Percentiles rank a stretch among this genome's conserved stretches.
These are phyloP conservation scores for Phoebastria nigripes DNA, from an alignment of 2,797 vertebrate species.

Conservation along the genomic window DNA sequence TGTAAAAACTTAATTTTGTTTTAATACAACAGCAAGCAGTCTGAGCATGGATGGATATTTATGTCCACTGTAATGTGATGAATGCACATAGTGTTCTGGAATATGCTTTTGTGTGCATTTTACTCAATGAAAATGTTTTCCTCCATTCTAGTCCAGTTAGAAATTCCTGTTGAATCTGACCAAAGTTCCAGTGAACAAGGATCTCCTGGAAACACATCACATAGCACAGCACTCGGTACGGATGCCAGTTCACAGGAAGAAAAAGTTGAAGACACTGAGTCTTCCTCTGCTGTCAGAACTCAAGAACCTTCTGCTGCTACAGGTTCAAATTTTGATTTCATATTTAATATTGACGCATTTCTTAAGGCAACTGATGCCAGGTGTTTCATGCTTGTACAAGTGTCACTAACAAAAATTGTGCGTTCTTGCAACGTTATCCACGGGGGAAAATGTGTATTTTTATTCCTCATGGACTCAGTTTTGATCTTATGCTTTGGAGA, in stretches of 20 bases:
- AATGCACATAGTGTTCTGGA: neutral
- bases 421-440: neutral
- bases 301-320: conserved; percentile 68
- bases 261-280: conserved; percentile 57
- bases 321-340: conserved; percentile 67
- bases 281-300: conserved; percentile 43
- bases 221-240: conserved; percentile 26
- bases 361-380: neutral
- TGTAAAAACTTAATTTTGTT: neutral
- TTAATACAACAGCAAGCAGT: neutral
- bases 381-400: neutral
- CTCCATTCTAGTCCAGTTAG: conserved; percentile 63
- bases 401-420: neutral
- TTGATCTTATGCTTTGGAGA: neutral
- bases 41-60: neutral
- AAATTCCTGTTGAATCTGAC: conserved; percentile 59
- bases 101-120: neutral
- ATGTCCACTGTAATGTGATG: neutral
- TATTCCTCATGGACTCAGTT: neutral
- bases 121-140: neutral
- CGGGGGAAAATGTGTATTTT: fast-evolving
- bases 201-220: conserved; percentile 42
- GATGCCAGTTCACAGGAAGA: conserved; percentile 63
- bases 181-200: conserved; percentile 54
- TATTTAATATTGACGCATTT: neutral